These are phyloP conservation scores for Pheucticus melanocephalus DNA, from an alignment of 2,113 vertebrate species.

Conservation along the genomic window DNA sequence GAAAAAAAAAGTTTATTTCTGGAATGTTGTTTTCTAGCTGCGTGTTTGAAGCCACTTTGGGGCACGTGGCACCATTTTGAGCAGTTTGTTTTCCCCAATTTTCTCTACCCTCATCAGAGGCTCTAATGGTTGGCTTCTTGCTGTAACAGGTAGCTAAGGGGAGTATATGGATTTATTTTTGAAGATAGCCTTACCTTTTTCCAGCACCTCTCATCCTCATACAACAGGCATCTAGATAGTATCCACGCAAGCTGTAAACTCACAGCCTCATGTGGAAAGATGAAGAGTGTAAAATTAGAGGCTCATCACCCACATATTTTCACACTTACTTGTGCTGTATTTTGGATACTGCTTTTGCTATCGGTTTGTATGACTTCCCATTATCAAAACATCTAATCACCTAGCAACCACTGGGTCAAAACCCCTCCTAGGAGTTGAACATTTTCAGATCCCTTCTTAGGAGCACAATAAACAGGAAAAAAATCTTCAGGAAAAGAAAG, in stretches of 20 bases:
- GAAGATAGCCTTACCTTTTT: not conserved
- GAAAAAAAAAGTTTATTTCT: not conserved
- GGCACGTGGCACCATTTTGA: not conserved
- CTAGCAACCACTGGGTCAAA: not conserved
- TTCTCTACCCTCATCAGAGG: not conserved
- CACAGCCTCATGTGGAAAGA: not conserved
- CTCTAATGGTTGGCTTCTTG: not conserved
- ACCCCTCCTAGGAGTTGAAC: not conserved
- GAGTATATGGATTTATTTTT: not conserved
- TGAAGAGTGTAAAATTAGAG: slow-evolving; percentile 40
- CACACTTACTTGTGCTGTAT: not conserved
- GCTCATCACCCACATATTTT: slow-evolving; percentile 11
- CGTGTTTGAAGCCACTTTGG: not conserved
- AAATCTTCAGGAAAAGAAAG: not conserved
- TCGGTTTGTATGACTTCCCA: not conserved
- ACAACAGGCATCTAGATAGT: not conserved
- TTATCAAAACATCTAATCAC: not conserved
- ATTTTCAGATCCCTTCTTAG: not conserved
- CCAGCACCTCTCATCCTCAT: not conserved
- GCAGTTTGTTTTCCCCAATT: not conserved
- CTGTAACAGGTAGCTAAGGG: not conserved
- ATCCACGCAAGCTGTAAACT: not conserved
- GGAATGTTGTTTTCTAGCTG: not conserved
- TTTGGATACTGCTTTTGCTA: slow-evolving; percentile 1
- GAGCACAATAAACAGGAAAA: not conserved